Evolutionary conservation across 1,140 invertebrate genomes (phyloP), one percentile per base, ranked within the genome.

Genomic region (Polyergus mexicanus): DNA sequence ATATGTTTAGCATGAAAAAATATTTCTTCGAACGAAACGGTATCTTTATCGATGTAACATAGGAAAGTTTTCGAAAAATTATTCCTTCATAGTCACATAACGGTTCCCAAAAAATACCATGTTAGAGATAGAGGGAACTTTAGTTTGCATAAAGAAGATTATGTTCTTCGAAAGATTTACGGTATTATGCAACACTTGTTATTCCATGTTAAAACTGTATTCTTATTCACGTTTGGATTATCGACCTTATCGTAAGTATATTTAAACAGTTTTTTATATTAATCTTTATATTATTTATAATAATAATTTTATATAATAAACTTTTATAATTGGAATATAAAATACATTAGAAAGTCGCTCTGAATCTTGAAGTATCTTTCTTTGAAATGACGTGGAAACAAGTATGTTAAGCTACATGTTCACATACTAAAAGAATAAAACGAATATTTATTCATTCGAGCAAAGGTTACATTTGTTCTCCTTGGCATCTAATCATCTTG

Each of bases 371-470:
- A 22, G 1, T 68, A 13, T 54, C 10, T 13, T n/a, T 7, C 32
- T 80, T 62, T 8, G 11, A 68, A 25, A 22, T 32, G 16, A 68
- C n/a, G n/a, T 54, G 22, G 32, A 68, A 81, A 72, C 51, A 58
- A 44, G 58, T 56, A 80, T 10, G 13, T 62, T 54, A 69, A 19
- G 38, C 32, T 41, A 54, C 38, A 38, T 7, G 28, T 56, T 44
- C 11, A 3, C 13, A 41, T 10, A 66, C 38, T 41, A 13, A 16
- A 78, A 78, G 60, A 32, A 78, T 65, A 77, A 47, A 47, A 83
- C 25, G 75, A 62, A 83, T 86, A 89, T 91, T 91, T 89, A 90
- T 75, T 72, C 35, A 62, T 78, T 86, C 80, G 85, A 84, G 84
- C 77, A 88, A 68, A 66, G 68, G 69, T 87, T 87, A 76, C 88